Base-by-base conservation (phyloP, 2,113 vertebrate genomes). In the Clinocottus analis region DNA sequence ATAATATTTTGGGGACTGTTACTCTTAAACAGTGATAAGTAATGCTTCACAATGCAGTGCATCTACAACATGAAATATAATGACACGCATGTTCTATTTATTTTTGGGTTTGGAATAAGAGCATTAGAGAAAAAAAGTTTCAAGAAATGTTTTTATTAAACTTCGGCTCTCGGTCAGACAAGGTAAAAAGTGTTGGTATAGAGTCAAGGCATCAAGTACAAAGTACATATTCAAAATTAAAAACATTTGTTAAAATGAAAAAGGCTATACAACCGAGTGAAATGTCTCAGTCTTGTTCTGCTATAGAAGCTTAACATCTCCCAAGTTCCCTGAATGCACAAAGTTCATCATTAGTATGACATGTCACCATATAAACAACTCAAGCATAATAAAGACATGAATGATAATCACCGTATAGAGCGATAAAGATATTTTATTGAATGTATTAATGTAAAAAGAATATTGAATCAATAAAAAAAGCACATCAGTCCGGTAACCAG, bases 61-160 rank as follows among this genome's bases (percentile, higher is more conserved):
- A 51, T 66, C 7, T 25, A 16, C 55, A 17, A 1, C 7, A 25
- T 58, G 8, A 63, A n/a, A 61, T 27, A 14, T 55, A 41, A 59
- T 59, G 29, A 47, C 9, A 14, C 1, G 10, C 12, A 27, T 63
- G 27, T 62, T 35, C 23, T 69, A n/a, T 64, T 64, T 49, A 58
- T 76, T 19, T 37, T 59, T 9, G 5, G 27, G 51, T 31, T 19
- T 60, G 17, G n/a, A 70, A 35, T 64, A 33, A 79, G 19, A 45
- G 14, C 13, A 66, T 7, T 29, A 12, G 6, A 7, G 17, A 2
- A 6, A 47, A 35, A 45, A 45, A 8, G 39, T 19, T 67, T 62
- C 0, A 45, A 62, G 23, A 63, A 49, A 69, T 23, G 13, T 49
- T 70, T 78, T 84, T 84, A 84, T 70, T 84, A 3, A 51, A 51